Percentiles rank a stretch among this genome's conserved stretches.
phyloP scores from a whole-genome alignment of 2,113 vertebrate genomes.

The Cottus gobio region DNA sequence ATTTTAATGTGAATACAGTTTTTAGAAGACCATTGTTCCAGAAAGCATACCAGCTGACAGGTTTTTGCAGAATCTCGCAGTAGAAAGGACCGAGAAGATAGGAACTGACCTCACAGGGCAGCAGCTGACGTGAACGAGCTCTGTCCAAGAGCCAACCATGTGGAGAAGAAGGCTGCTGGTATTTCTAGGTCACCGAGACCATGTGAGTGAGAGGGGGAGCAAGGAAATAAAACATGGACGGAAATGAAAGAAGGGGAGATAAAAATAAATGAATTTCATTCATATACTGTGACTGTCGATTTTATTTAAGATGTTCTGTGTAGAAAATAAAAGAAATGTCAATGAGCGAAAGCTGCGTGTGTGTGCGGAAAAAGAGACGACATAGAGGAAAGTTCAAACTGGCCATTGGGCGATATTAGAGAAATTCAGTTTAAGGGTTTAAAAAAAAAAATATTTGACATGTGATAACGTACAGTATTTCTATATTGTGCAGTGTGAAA shows the following conservation, averaged over 20 bases:
- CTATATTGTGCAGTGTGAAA: neutral
- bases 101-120: slow-evolving; percentile 47
- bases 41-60: neutral
- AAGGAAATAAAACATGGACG: slow-evolving; percentile 34
- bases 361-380: neutral
- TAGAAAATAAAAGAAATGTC: slow-evolving; percentile 13
- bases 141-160: slow-evolving; percentile 66
- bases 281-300: slow-evolving; percentile 1
- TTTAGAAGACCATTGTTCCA: neutral
- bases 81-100: slow-evolving; percentile 36
- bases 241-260: slow-evolving; percentile 20
- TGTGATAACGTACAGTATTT: neutral
- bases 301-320: neutral
- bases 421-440: neutral
- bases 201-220: slow-evolving; percentile 38
- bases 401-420: neutral
- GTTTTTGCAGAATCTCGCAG: neutral
- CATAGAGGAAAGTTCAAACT: neutral
- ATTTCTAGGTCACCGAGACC: slow-evolving; percentile 69
- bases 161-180: slow-evolving; percentile 56
- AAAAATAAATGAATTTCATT: slow-evolving; percentile 39
- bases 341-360: neutral
- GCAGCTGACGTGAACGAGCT: slow-evolving; percentile 45
- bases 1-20: neutral
- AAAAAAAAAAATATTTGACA: too few species aligned